Percentiles rank a stretch among this genome's conserved stretches.
These are phyloP conservation scores for Cataglyphis hispanica DNA, from an alignment of 1,140 invertebrate species.

Conservation along the genomic window DNA sequence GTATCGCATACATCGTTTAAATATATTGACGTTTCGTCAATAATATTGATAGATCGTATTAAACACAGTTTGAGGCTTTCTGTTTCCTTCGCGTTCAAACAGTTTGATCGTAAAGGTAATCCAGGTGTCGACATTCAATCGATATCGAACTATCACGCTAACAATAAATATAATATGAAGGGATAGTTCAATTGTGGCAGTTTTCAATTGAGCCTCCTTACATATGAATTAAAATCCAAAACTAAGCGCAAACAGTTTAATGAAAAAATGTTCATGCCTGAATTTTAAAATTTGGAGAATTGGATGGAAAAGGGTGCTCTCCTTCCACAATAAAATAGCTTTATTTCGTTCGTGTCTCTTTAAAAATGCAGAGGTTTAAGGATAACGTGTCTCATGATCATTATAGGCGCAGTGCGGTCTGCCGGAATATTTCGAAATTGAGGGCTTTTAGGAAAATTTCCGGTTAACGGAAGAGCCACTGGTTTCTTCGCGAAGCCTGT, in stretches of 20 bases:
- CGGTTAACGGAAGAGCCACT: conserved; percentile 24
- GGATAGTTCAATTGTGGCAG: background rate
- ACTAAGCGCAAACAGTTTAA: background rate
- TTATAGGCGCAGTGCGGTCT: background rate
- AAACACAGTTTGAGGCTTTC: conserved; percentile 22
- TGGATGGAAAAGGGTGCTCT: background rate
- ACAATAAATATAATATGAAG: background rate
- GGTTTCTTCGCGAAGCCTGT: background rate
- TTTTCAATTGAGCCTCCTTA: background rate
- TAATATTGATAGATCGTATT: conserved; percentile 56
- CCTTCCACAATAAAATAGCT: background rate
- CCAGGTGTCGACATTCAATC: background rate
- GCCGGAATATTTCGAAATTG: conserved; percentile 37
- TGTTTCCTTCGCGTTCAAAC: conserved; percentile 38
- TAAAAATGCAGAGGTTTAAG: conserved; percentile 20
- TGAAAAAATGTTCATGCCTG: background rate
- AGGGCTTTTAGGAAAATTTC: conserved; percentile 52
- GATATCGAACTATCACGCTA: conserved; percentile 8
- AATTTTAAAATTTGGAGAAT: background rate
- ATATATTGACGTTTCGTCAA: conserved; percentile 36
- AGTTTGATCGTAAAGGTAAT: conserved; percentile 52
- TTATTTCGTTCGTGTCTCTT: background rate
- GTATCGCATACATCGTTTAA: background rate
- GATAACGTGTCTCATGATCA: conserved; percentile 42
- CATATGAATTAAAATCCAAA: background rate